Evolutionary conservation across 64 coral and sea anemone species (phyloP).

Genomic region (Montipora foliosa): DNA sequence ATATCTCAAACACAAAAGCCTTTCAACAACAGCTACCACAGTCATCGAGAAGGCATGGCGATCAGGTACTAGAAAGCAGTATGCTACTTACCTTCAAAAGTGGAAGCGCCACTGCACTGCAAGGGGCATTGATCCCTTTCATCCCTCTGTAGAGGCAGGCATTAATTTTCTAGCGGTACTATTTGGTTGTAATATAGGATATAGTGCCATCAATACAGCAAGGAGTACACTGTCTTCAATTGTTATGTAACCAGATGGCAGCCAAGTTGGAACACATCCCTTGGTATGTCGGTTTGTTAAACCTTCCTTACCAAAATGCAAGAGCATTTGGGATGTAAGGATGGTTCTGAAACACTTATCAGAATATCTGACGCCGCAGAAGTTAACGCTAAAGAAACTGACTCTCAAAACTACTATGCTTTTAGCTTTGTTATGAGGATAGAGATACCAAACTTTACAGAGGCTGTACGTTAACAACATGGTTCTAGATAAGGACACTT

Average conservation of each 20-base stretch:
- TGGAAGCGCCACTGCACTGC: too few species aligned
- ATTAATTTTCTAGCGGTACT: too few species aligned
- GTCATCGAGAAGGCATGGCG: conserved; percentile 40
- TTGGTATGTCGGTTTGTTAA: too few species aligned
- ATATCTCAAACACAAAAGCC: conserved; percentile 22
- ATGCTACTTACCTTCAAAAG: conserved; percentile 1
- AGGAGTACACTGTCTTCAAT: too few species aligned
- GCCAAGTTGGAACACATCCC: too few species aligned
- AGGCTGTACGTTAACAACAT: not conserved
- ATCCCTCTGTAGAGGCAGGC: too few species aligned
- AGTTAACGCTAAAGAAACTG: not conserved
- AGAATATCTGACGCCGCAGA: not conserved
- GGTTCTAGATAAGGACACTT: not conserved
- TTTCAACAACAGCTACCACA: conserved; percentile 57
- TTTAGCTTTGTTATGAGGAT: conserved; percentile 13
- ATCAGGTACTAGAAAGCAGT: conserved; percentile 43
- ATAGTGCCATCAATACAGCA: too few species aligned
- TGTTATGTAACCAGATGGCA: too few species aligned
- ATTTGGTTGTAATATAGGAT: too few species aligned
- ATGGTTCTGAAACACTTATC: conserved; percentile 16
- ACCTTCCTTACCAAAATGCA: conserved; percentile 4
- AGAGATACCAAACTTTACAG: conserved; percentile 43
- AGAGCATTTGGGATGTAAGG: conserved; percentile 54
- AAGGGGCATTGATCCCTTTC: too few species aligned
- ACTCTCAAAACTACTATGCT: conserved; percentile 16